A percentile compares a stretch with the other conserved stretches of the same genome.
Conservation (phyloP, 2,888 invertebrate genomes). For the Drosophila gaucha region DNA sequence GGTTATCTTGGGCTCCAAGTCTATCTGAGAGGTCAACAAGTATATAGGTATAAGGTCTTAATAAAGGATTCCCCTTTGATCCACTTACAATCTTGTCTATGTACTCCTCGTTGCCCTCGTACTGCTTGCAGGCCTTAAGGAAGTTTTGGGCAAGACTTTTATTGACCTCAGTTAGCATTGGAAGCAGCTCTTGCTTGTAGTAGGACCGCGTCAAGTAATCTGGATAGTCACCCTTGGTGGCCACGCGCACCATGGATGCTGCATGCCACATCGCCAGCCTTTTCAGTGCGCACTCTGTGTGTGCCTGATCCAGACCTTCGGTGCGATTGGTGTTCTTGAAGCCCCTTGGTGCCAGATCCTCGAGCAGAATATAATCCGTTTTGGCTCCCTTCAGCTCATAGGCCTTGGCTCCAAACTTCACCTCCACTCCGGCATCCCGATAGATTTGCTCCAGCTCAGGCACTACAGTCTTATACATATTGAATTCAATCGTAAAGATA, state of each 20-base stretch:
- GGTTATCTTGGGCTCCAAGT: slow-evolving; percentile 21
- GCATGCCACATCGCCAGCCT: slow-evolving; percentile 82
- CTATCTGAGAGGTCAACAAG: slow-evolving; percentile 35
- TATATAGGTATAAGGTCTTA: neutral
- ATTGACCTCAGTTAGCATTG: slow-evolving; percentile 27
- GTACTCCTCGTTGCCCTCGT: slow-evolving; percentile 48
- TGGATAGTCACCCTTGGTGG: slow-evolving; percentile 58
- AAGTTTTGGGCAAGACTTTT: slow-evolving; percentile 24
- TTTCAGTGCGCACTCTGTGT: slow-evolving; percentile 66
- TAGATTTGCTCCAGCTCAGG: slow-evolving; percentile 78
- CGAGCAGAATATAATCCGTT: slow-evolving; percentile 63
- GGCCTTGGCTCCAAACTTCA: slow-evolving; percentile 70
- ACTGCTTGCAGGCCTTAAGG: slow-evolving; percentile 37
- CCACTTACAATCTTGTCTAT: slow-evolving; percentile 61
- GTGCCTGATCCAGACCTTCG: slow-evolving; percentile 73
- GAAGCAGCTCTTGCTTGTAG: slow-evolving; percentile 37
- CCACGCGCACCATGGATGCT: slow-evolving; percentile 67
- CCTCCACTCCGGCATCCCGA: slow-evolving; percentile 57
- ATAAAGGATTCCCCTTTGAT: neutral
- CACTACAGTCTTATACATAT: slow-evolving; percentile 68
- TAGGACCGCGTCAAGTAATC: slow-evolving; percentile 23
- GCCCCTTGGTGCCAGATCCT: slow-evolving; percentile 69
- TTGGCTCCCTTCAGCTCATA: slow-evolving; percentile 62
- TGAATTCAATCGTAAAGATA: slow-evolving; percentile 70
- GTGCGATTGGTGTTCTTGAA: slow-evolving; percentile 74